Percentiles rank a stretch among this genome's conserved stretches.
phyloP scores from a whole-genome alignment of 2,113 vertebrate genomes.

The Garra rufa region DNA sequence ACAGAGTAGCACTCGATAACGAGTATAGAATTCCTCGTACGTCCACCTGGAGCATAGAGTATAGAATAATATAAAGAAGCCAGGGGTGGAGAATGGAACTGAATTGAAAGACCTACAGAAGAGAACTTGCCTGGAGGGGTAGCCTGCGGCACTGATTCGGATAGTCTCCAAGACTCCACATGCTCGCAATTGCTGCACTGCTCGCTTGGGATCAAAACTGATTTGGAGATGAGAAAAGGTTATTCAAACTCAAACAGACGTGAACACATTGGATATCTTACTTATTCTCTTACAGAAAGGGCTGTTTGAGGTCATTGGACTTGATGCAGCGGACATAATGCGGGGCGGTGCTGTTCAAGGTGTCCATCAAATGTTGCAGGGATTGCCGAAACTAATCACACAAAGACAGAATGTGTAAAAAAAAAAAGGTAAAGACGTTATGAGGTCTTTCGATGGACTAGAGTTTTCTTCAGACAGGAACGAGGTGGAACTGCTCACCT shows the following conservation, averaged over 20 bases:
- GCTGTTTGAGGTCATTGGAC: constrained; percentile 80
- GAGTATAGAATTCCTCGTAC: constrained; percentile 75
- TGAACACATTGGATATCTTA: background rate
- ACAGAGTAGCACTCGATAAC: constrained; percentile 73
- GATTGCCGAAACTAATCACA: constrained; percentile 78
- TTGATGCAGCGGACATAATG: constrained; percentile 87
- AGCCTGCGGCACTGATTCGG: constrained; percentile 82
- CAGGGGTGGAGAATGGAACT: background rate
- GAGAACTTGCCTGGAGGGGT: constrained; percentile 75
- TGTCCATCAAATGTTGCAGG: constrained; percentile 77
- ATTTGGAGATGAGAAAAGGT: background rate
- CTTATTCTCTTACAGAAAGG: constrained; percentile 72
- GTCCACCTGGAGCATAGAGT: constrained; percentile 75
- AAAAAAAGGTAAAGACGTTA: background rate
- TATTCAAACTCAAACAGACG: constrained; percentile 5
- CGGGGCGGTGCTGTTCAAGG: constrained; percentile 76
- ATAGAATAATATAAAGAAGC: background rate
- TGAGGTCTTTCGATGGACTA: background rate
- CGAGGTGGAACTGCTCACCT: constrained; percentile 68
- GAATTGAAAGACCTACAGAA: background rate
- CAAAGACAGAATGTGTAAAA: background rate
- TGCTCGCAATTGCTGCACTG: constrained; percentile 80
- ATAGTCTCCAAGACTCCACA: constrained; percentile 84
- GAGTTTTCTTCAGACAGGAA: background rate
- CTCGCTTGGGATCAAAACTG: constrained; percentile 80